A percentile compares a stretch with the other conserved stretches of the same genome.
These are phyloP conservation scores for Myodes glareolus DNA, from an alignment of 2,113 vertebrate genomes.

Conservation along the genomic window DNA sequence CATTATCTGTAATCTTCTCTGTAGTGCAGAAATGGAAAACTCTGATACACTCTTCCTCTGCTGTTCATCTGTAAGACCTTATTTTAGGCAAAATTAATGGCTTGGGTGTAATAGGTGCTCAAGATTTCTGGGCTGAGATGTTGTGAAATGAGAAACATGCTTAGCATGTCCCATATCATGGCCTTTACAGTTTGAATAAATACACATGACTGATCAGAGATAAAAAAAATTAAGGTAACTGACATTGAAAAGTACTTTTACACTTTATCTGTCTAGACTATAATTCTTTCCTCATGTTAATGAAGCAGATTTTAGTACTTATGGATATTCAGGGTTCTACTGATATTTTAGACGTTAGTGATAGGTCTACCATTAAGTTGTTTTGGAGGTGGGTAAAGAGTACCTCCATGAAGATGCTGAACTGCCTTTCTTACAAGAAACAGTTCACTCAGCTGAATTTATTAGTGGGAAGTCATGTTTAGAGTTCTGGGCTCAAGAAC, in stretches of 20 bases:
- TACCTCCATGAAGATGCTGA: neutral
- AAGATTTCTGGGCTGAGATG: conserved; percentile 26
- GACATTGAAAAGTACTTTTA: conserved; percentile 70
- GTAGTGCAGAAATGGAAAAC: neutral
- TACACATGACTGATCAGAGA: conserved; percentile 57
- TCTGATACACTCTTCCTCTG: neutral
- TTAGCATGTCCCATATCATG: neutral
- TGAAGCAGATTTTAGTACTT: conserved; percentile 57
- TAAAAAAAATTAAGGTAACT: conserved; percentile 51
- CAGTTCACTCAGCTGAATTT: neutral
- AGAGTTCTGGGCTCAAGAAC: neutral
- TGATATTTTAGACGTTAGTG: conserved; percentile 18
- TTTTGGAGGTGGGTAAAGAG: neutral
- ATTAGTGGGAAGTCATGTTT: neutral
- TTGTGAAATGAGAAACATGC: conserved; percentile 25
- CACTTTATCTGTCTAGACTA: conserved; percentile 48
- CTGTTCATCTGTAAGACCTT: neutral
- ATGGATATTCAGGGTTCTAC: conserved; percentile 60
- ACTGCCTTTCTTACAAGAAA: neutral
- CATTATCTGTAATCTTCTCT: conserved; percentile 9
- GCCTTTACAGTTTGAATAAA: conserved; percentile 54
- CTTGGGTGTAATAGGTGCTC: neutral
- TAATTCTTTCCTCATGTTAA: conserved; percentile 71
- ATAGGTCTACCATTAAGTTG: conserved; percentile 15
- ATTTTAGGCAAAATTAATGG: neutral